Conservation (phyloP, 2,797 vertebrate genomes). For the Chelmon rostratus region DNA sequence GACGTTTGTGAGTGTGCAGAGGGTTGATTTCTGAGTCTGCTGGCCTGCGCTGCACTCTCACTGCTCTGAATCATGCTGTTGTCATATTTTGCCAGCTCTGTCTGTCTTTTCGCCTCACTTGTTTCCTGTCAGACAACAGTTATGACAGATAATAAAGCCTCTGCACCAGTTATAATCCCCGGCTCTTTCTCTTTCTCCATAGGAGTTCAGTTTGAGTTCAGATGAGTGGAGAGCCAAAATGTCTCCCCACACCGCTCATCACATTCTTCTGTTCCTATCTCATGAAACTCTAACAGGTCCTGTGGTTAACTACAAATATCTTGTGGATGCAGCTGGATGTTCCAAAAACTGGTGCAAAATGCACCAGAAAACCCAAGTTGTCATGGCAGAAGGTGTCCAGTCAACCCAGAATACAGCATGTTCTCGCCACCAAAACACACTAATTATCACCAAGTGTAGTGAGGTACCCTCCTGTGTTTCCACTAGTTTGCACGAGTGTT, state of each 20-base stretch:
- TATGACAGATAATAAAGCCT: constrained; percentile 56
- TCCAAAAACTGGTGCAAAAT: not conserved
- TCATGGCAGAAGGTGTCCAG: not conserved
- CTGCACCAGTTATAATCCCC: constrained; percentile 30
- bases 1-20: constrained; percentile 13
- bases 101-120: constrained; percentile 40
- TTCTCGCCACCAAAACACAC: not conserved
- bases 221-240: constrained; percentile 31
- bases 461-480: not conserved
- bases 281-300: not conserved
- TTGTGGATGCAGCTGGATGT: not conserved
- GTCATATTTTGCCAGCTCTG: constrained; percentile 17
- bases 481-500: constrained; percentile 8
- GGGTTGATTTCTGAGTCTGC: not conserved
- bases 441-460: not conserved
- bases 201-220: constrained; percentile 60
- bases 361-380: not conserved
- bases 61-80: constrained; percentile 33
- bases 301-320: not conserved
- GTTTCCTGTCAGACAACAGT: constrained; percentile 39
- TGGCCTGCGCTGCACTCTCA: not conserved
- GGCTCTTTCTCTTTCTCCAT: constrained; percentile 31
- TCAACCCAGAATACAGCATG: not conserved
- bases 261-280: constrained; percentile 13
- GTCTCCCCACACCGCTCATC: not conserved